phyloP scores from a whole-genome alignment of 2,797 vertebrate species.

The Fistularia commersonii region DNA sequence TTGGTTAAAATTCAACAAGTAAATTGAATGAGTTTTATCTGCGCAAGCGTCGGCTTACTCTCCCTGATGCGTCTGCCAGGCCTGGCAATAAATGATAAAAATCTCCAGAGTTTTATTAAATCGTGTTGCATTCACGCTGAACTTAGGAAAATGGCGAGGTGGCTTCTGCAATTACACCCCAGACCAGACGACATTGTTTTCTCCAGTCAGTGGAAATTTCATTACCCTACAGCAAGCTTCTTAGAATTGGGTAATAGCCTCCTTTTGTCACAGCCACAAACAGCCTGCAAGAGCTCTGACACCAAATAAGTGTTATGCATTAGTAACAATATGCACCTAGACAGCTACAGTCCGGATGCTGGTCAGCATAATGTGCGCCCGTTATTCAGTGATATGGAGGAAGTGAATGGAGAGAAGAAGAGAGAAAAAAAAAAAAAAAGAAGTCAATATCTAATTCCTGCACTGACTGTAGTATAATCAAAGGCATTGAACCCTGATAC shows the following conservation, averaged over 20 bases:
- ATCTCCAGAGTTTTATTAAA: slow-evolving; percentile 77
- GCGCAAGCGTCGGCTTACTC: slow-evolving; percentile 44
- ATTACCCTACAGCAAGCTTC: slow-evolving; percentile 72
- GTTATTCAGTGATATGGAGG: slow-evolving; percentile 50
- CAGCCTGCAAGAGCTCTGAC: slow-evolving; percentile 57
- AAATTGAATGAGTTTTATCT: slow-evolving; percentile 71
- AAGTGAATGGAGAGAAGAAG: slow-evolving; percentile 36
- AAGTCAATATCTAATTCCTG: slow-evolving; percentile 59
- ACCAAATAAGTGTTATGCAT: slow-evolving; percentile 63
- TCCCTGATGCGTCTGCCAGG: slow-evolving; percentile 53
- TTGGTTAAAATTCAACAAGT: slow-evolving; percentile 70
- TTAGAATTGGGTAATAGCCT: slow-evolving; percentile 75
- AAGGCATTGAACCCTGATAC: slow-evolving; percentile 59
- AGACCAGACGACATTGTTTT: slow-evolving; percentile 74
- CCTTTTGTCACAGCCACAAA: slow-evolving; percentile 68
- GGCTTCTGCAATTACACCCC: slow-evolving; percentile 69
- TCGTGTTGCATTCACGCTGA: slow-evolving; percentile 64
- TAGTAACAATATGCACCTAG: slow-evolving; percentile 61
- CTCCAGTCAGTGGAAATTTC: slow-evolving; percentile 78
- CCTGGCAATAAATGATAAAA: slow-evolving; percentile 73
- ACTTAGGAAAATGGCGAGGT: slow-evolving; percentile 59
- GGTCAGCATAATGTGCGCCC: slow-evolving; percentile 54
- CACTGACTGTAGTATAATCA: slow-evolving; percentile 60
- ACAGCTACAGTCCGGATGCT: slow-evolving; percentile 41
- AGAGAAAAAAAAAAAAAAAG: too few species aligned